Evolutionary conservation across 1,140 invertebrate genomes (phyloP).

Genomic region (Megalopta genalis): DNA sequence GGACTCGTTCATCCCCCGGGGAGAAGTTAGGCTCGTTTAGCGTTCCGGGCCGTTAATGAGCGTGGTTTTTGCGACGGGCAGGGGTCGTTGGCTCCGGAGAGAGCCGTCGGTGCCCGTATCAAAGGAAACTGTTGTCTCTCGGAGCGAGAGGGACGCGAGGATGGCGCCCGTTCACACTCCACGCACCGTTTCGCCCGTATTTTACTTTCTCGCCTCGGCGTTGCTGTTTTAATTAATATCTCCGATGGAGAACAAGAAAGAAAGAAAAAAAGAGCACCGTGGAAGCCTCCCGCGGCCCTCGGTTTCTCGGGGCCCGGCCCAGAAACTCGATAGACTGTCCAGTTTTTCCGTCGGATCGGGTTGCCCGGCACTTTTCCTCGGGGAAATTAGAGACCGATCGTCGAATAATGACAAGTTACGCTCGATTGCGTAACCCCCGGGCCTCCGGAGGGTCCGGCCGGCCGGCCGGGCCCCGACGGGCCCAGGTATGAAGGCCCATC

Average conservation of each 20-base stretch:
- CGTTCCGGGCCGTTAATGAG: too few relatives aligned
- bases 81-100: too few relatives aligned
- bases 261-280: not conserved
- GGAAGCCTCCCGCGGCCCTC: too few relatives aligned
- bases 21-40: too few relatives aligned
- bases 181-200: not conserved
- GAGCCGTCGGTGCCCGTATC: too few relatives aligned
- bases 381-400: constrained; percentile 11
- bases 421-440: constrained; percentile 10
- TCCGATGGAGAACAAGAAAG: too few relatives aligned
- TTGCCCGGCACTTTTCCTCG: constrained; percentile 3
- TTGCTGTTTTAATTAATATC: too few relatives aligned
- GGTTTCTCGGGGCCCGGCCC: too few relatives aligned
- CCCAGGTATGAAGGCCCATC: constrained; percentile 36
- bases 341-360: constrained; percentile 24
- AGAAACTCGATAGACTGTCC: not conserved
- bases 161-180: constrained; percentile 19
- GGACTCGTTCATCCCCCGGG: too few relatives aligned
- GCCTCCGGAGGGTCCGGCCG: not conserved
- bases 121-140: not conserved
- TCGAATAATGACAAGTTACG: constrained; percentile 6
- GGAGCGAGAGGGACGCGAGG: not conserved
- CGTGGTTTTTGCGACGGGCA: too few relatives aligned
- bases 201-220: too few relatives aligned
- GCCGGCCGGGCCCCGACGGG: constrained; percentile 10